Evolutionary conservation across 2,888 invertebrate species (phyloP).

Genomic region (Boloria selene): DNA sequence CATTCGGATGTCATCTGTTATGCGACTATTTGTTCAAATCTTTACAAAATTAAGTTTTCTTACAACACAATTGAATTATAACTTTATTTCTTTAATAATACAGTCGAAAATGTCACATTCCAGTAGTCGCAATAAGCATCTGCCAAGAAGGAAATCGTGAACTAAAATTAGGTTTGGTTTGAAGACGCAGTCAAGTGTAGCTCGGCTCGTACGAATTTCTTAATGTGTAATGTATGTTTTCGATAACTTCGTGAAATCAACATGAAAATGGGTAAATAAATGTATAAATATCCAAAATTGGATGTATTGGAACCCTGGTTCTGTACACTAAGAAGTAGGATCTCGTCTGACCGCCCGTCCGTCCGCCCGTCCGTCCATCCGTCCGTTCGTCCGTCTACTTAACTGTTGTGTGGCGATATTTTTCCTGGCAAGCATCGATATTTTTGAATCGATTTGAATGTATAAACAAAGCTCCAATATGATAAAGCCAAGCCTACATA

Average conservation of each 20-base stretch:
- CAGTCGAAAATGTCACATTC: conserved; percentile 19
- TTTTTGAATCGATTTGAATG: no score
- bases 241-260: conserved; percentile 1
- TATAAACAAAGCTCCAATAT: no score
- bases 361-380: no score
- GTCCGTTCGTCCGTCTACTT: no score
- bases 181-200: conserved; percentile 40
- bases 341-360: no score
- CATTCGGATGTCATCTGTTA: conserved; percentile 42
- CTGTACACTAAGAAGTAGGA: no score
- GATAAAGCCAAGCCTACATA: no score
- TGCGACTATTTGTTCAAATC: conserved; percentile 44
- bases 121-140: conserved; percentile 36
- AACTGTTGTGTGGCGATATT: no score
- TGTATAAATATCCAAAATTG: background rate
- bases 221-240: conserved; percentile 14
- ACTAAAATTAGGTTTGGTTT: conserved; percentile 47
- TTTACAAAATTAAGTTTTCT: conserved; percentile 38
- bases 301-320: no score
- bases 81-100: conserved; percentile 24
- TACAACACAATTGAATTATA: conserved; percentile 14
- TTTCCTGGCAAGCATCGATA: no score
- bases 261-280: background rate
- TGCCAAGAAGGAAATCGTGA: conserved; percentile 44
- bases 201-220: conserved; percentile 14